Percentiles rank a stretch among this genome's conserved stretches.
Conservation (phyloP, 1,140 invertebrate genomes). For the Cecropterus lyciades region DNA sequence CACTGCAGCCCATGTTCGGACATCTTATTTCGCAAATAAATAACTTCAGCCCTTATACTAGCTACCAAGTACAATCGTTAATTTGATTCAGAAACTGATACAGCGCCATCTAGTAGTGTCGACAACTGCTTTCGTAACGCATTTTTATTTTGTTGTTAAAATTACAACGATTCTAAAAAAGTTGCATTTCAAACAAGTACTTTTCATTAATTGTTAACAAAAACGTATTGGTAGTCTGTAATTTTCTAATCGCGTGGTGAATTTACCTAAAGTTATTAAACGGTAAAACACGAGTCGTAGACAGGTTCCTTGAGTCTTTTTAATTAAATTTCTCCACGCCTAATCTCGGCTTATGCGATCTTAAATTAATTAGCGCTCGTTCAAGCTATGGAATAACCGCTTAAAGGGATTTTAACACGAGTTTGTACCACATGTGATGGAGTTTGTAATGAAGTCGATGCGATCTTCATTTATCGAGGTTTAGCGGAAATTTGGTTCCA, state of each 20-base stretch:
- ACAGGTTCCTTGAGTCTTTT: slow-evolving; percentile 36
- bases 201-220: no score
- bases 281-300: not conserved
- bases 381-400: slow-evolving; percentile 23
- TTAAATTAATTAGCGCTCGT: slow-evolving; percentile 42
- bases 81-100: no score
- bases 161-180: no score
- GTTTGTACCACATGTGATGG: slow-evolving; percentile 5
- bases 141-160: no score
- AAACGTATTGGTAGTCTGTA: no score
- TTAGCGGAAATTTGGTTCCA: not conserved
- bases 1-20: no score
- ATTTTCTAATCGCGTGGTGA: not conserved
- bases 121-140: no score
- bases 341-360: slow-evolving; percentile 39
- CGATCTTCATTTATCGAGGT: not conserved
- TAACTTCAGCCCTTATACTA: no score
- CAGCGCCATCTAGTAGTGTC: no score
- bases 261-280: not conserved
- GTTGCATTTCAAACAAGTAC: no score
- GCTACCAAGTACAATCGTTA: no score
- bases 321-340: slow-evolving; percentile 44
- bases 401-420: slow-evolving; percentile 1
- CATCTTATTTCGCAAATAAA: no score
- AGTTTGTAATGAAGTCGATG: not conserved